Evolutionary conservation across 1,140 invertebrate species (phyloP).

Genomic region (Leguminivora glycinivorella): DNA sequence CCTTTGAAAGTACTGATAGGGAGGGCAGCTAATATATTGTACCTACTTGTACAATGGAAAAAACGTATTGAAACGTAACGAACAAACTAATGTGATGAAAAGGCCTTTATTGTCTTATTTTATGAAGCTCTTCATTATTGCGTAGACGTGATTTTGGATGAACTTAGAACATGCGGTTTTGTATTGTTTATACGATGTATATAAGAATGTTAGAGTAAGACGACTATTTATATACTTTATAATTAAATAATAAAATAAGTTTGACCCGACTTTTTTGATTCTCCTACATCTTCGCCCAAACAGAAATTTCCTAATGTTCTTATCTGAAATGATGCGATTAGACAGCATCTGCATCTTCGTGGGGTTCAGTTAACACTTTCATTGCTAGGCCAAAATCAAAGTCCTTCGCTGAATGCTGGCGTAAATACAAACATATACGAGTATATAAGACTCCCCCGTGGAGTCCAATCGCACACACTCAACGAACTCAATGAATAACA

Average conservation of each 20-base stretch:
- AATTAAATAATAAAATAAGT: conserved; percentile 68
- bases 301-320: not conserved
- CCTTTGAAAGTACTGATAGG: not conserved
- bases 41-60: not conserved
- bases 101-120: conserved; percentile 21
- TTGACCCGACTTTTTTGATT: conserved; percentile 44
- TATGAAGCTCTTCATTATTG: conserved; percentile 14
- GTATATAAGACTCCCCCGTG: too few relatives aligned
- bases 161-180: conserved; percentile 41
- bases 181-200: conserved; percentile 50
- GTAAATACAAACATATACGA: too few relatives aligned
- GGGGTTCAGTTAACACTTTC: too few relatives aligned
- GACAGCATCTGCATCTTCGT: too few relatives aligned
- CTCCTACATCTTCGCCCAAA: not conserved
- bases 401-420: too few relatives aligned
- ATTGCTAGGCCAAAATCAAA: too few relatives aligned
- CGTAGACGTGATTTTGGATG: conserved; percentile 30
- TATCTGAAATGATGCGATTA: too few relatives aligned
- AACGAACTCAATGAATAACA: too few relatives aligned
- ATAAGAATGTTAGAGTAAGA: conserved; percentile 33
- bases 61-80: not conserved
- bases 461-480: too few relatives aligned
- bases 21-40: not conserved
- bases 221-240: conserved; percentile 46
- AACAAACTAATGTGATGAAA: conserved; percentile 22